These are phyloP conservation scores for Eristalis pertinax DNA, from an alignment of 2,888 invertebrate genomes.

Conservation along the genomic window DNA sequence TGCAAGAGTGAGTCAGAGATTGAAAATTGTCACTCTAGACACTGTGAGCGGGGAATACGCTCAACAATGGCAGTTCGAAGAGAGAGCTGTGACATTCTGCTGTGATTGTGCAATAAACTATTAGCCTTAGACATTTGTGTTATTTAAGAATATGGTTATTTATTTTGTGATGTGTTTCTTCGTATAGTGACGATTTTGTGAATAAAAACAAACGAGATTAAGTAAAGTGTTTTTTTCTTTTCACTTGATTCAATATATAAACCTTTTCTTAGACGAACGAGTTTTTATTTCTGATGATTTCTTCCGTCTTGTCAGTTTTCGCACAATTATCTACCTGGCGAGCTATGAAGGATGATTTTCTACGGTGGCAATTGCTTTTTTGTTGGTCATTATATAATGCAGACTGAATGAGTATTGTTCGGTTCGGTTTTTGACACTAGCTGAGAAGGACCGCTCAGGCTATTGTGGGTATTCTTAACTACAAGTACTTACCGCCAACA, in stretches of 20 bases:
- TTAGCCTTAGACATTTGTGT: conserved; percentile 28
- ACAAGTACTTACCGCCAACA: no score
- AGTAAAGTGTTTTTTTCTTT: background rate
- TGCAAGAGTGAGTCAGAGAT: conserved; percentile 76
- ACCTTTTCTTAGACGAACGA: no score
- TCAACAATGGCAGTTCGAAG: conserved; percentile 83
- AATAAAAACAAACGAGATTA: background rate
- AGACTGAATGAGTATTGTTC: no score
- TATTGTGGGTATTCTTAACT: no score
- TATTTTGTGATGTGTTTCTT: background rate
- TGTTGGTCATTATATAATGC: no score
- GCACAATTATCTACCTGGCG: no score
- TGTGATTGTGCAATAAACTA: conserved; percentile 82
- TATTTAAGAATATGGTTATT: background rate
- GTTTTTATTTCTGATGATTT: no score
- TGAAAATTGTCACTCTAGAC: conserved; percentile 77
- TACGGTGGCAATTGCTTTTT: no score
- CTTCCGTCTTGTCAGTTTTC: no score
- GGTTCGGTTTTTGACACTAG: no score
- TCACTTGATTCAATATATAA: background rate
- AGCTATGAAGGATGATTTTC: no score
- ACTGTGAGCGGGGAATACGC: conserved; percentile 81
- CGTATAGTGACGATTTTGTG: background rate
- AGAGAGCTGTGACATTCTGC: conserved; percentile 83
- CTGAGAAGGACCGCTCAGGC: no score